A percentile compares a stretch with the other conserved stretches of the same genome.
phyloP scores from a whole-genome alignment of 2,113 vertebrate genomes.

The Lagopus leucura region DNA sequence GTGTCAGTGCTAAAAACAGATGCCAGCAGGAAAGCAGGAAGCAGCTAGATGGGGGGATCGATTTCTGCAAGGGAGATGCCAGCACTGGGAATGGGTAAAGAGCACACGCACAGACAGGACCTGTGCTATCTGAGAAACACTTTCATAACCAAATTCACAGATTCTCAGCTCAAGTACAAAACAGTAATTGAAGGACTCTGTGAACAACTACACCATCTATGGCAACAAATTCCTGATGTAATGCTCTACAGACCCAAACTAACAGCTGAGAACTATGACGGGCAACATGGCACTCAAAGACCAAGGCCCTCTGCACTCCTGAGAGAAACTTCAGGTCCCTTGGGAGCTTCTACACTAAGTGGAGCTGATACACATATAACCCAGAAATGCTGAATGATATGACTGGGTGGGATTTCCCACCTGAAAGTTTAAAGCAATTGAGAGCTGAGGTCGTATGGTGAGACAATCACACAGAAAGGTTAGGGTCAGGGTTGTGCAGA shows the following conservation, averaged over 20 bases:
- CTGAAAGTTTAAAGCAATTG: background rate
- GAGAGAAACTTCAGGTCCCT: background rate
- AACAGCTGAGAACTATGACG: background rate
- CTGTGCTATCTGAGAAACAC: background rate
- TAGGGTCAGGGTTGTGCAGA: background rate
- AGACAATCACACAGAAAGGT: background rate
- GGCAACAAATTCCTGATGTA: background rate
- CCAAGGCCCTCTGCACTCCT: background rate
- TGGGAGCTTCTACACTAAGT: background rate
- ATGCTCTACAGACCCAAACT: background rate
- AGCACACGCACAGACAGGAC: background rate
- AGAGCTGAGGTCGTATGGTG: background rate
- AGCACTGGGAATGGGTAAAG: conserved; percentile 1
- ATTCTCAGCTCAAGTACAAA: background rate
- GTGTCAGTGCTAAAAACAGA: conserved; percentile 59
- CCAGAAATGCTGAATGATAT: fast-evolving
- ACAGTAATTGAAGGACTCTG: background rate
- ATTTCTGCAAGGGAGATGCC: background rate
- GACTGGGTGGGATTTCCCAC: background rate
- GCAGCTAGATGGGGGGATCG: background rate
- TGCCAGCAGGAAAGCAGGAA: conserved; percentile 62
- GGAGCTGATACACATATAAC: background rate
- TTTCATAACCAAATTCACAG: background rate
- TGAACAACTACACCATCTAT: background rate
- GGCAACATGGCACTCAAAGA: background rate